Percentiles rank a stretch among this genome's conserved stretches.
Evolutionary conservation across 2,113 vertebrate genomes (phyloP).

Genomic region (Symphodus melops): DNA sequence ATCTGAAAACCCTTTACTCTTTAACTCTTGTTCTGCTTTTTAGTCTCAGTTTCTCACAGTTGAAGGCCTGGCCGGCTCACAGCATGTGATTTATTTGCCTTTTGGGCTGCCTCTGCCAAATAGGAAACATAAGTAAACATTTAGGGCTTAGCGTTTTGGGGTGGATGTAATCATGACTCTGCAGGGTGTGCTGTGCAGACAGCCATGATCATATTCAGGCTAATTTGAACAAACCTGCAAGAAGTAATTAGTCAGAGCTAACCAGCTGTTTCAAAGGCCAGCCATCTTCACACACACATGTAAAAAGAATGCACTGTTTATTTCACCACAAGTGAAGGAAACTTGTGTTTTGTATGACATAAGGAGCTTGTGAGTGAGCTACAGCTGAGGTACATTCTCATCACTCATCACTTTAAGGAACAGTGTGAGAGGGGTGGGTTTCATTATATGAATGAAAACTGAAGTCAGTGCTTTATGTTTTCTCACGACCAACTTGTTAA

Average conservation of each 20-base stretch:
- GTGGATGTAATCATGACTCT: slow-evolving; percentile 75
- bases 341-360: slow-evolving; percentile 15
- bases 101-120: slow-evolving; percentile 82
- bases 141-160: slow-evolving; percentile 76
- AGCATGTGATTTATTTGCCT: slow-evolving; percentile 87
- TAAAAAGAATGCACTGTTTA: slow-evolving; percentile 9
- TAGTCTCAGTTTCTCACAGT: slow-evolving; percentile 84
- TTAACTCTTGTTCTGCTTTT: slow-evolving; percentile 82
- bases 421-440: slow-evolving; percentile 10
- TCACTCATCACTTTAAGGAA: slow-evolving; percentile 18
- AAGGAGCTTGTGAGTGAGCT: slow-evolving; percentile 3
- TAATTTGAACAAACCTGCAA: slow-evolving; percentile 57
- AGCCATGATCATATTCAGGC: slow-evolving; percentile 65
- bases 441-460: slow-evolving; percentile 37
- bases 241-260: slow-evolving; percentile 47
- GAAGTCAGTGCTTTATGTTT: slow-evolving; percentile 40
- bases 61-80: slow-evolving; percentile 77
- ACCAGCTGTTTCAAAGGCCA: slow-evolving; percentile 62
- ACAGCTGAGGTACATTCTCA: slow-evolving; percentile 40
- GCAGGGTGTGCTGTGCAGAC: slow-evolving; percentile 65
- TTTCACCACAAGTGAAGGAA: slow-evolving; percentile 37
- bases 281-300: slow-evolving; percentile 12
- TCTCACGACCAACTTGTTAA: slow-evolving; percentile 56
- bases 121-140: slow-evolving; percentile 87
- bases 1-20: slow-evolving; percentile 85